These are phyloP conservation scores for Atta texana DNA, from an alignment of 1,140 invertebrate species.

Conservation along the genomic window DNA sequence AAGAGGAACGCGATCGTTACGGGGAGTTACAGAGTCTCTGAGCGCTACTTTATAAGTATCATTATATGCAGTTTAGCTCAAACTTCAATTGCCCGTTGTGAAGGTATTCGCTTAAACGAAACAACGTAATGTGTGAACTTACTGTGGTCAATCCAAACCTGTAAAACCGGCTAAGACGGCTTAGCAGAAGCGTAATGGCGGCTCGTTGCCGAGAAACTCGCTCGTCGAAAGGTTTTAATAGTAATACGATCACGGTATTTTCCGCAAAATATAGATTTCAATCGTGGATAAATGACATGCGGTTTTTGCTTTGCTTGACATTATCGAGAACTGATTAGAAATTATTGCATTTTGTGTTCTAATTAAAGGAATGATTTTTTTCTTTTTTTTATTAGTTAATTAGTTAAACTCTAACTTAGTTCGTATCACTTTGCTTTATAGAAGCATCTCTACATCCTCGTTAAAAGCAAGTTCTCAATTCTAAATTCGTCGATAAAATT, in stretches of 20 bases:
- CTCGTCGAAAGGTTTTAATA: slow-evolving; percentile 67
- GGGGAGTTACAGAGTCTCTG: background rate
- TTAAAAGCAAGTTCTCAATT: background rate
- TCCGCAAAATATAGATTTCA: slow-evolving; percentile 5
- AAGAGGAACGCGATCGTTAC: slow-evolving; percentile 1
- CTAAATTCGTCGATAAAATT: slow-evolving; percentile 12
- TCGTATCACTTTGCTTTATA: slow-evolving; percentile 35
- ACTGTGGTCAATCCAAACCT: slow-evolving; percentile 75
- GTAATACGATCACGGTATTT: slow-evolving; percentile 43
- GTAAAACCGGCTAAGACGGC: slow-evolving; percentile 76
- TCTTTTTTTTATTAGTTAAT: too few species aligned
- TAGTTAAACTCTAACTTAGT: background rate
- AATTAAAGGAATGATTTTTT: background rate
- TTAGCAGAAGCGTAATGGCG: slow-evolving; percentile 66
- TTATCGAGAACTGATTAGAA: background rate
- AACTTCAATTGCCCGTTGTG: slow-evolving; percentile 53
- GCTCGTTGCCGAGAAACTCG: slow-evolving; percentile 73
- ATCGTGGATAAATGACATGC: slow-evolving; percentile 3
- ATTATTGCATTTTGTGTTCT: background rate
- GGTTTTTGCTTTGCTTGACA: background rate
- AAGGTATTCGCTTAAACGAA: slow-evolving; percentile 64
- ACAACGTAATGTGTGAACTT: slow-evolving; percentile 65
- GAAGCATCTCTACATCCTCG: background rate
- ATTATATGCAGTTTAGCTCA: slow-evolving; percentile 43
- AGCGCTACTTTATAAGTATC: slow-evolving; percentile 34